A percentile compares a stretch with the other conserved stretches of the same genome.
These are phyloP conservation scores for Dendrocincla tyrannina DNA, from an alignment of 2,797 vertebrate genomes.

Conservation along the genomic window DNA sequence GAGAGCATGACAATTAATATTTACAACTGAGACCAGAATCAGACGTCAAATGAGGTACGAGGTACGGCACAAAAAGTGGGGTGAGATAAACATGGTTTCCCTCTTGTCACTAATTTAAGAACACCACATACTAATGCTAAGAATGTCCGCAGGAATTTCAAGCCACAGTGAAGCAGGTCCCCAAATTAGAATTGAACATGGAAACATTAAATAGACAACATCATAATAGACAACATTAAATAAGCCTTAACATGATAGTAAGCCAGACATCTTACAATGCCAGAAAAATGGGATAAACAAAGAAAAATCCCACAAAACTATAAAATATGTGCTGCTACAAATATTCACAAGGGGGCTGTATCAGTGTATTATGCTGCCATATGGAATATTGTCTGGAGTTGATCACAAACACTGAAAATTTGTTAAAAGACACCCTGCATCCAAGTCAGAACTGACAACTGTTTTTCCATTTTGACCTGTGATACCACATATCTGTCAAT, in stretches of 20 bases:
- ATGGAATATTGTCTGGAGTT: not conserved
- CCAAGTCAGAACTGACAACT: not conserved
- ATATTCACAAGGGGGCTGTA: not conserved
- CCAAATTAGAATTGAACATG: not conserved
- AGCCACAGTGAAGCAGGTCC: not conserved
- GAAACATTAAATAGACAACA: not conserved
- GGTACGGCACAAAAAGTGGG: not conserved
- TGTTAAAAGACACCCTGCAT: not conserved
- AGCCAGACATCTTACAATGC: not conserved
- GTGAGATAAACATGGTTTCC: not conserved
- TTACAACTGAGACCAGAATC: not conserved
- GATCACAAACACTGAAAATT: not conserved
- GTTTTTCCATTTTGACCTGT: not conserved
- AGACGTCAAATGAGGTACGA: not conserved
- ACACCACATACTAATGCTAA: not conserved
- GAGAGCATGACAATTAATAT: not conserved
- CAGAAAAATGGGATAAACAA: not conserved
- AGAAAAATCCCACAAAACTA: not conserved
- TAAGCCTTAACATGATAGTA: not conserved
- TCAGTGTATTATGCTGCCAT: not conserved
- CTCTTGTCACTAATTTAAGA: not conserved
- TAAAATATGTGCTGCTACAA: not conserved
- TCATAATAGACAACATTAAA: not conserved
- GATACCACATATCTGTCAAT: not conserved
- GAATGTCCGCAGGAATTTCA: not conserved